A percentile compares a stretch with the other conserved stretches of the same genome.
Evolutionary conservation across 2,888 invertebrate genomes (phyloP).

Genomic region (Tiliacea aurago): DNA sequence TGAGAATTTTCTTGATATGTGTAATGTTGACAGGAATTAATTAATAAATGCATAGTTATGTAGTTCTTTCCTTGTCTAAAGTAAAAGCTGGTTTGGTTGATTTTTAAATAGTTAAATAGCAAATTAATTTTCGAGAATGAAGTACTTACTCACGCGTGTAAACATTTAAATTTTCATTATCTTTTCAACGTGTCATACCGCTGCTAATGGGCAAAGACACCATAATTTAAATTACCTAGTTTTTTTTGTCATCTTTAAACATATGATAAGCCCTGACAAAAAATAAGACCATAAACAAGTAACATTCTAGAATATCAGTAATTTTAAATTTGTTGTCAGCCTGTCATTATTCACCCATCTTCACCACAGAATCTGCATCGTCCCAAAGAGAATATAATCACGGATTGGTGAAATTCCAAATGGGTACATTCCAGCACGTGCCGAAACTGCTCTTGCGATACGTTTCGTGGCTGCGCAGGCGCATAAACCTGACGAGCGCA

Average conservation of each 20-base stretch:
- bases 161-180: no score
- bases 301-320: neutral
- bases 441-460: constrained; percentile 38
- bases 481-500: constrained; percentile 66
- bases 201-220: no score
- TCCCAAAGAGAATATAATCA: constrained; percentile 8
- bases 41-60: constrained; percentile 14
- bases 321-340: neutral
- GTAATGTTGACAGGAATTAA: neutral
- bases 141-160: no score
- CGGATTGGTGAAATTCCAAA: constrained; percentile 39
- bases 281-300: no score
- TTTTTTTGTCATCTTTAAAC: no score
- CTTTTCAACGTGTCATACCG: no score
- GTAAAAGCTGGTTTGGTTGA: neutral
- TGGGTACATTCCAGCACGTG: constrained; percentile 62
- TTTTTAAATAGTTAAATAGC: neutral
- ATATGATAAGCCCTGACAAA: no score
- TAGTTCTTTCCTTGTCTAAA: constrained; percentile 8
- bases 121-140: no score
- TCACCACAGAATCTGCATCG: constrained; percentile 12
- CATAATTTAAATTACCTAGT: no score
- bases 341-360: neutral
- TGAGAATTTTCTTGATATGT: constrained; percentile 7
- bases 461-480: constrained; percentile 45